Conservation (phyloP, 2,888 invertebrate species). For the Entomobrya proxima region DNA sequence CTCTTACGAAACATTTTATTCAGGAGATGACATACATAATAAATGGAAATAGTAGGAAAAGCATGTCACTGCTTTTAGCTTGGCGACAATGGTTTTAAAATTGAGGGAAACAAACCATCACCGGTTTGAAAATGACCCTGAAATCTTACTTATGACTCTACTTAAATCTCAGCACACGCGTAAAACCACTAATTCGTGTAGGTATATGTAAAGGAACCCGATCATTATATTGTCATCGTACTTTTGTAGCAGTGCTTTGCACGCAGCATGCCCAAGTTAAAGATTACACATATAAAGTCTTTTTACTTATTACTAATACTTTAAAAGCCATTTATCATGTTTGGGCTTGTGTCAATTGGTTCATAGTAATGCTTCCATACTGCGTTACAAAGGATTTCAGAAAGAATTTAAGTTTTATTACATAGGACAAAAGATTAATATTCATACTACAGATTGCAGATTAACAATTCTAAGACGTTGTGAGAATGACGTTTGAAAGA, state of each 20-base stretch:
- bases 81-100: slow-evolving; percentile 27
- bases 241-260: too few relatives aligned
- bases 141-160: neutral
- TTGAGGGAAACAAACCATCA: neutral
- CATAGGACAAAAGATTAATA: neutral
- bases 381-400: neutral
- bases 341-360: neutral
- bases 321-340: neutral
- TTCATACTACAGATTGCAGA: neutral
- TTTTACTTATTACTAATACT: too few relatives aligned
- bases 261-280: too few relatives aligned
- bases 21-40: too few relatives aligned
- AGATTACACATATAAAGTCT: too few relatives aligned
- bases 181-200: too few relatives aligned
- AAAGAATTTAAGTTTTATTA: neutral
- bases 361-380: neutral
- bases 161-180: too few relatives aligned
- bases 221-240: too few relatives aligned
- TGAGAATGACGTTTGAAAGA: neutral
- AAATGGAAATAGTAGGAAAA: neutral
- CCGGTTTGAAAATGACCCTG: neutral
- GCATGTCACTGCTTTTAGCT: neutral
- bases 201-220: too few relatives aligned
- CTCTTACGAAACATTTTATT: too few relatives aligned
- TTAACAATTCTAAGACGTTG: too few relatives aligned